These are phyloP conservation scores for Chlorocebus sabaeus DNA, from an alignment of 2,113 vertebrate genomes.

Conservation along the genomic window DNA sequence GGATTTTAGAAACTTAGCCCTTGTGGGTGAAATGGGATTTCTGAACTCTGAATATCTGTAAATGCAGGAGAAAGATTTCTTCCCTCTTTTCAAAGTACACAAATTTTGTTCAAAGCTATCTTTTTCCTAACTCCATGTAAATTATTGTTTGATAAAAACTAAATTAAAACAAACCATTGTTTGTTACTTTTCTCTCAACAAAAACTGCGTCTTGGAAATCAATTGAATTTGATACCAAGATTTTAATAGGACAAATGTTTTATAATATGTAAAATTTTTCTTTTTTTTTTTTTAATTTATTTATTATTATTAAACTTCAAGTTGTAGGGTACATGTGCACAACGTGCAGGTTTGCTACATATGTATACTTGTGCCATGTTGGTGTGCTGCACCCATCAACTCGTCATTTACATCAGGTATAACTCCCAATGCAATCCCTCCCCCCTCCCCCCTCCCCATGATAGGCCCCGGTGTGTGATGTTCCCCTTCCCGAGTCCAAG, in stretches of 20 bases:
- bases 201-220: slow-evolving; percentile 73
- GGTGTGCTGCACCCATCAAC: too few species aligned
- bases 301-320: too few species aligned
- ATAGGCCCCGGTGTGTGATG: too few species aligned
- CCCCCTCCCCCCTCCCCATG: too few species aligned
- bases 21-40: background rate
- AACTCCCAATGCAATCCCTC: too few species aligned
- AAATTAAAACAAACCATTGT: slow-evolving; percentile 12
- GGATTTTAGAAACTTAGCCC: background rate
- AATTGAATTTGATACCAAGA: slow-evolving; percentile 68
- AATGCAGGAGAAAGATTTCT: background rate
- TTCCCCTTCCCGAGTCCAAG: too few species aligned
- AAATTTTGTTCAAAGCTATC: slow-evolving; percentile 44
- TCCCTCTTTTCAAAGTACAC: slow-evolving; percentile 20
- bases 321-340: too few species aligned
- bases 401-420: too few species aligned
- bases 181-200: slow-evolving; percentile 58
- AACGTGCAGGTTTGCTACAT: too few species aligned
- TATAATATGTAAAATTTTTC: slow-evolving; percentile 78
- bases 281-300: too few species aligned
- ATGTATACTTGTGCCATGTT: too few species aligned
- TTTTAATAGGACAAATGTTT: slow-evolving; percentile 79
- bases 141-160: background rate
- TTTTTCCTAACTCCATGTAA: background rate
- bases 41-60: background rate